Evolutionary conservation across 2,113 vertebrate genomes (phyloP), one percentile per base, ranked within the genome.

Genomic region (Aythya baeri): DNA sequence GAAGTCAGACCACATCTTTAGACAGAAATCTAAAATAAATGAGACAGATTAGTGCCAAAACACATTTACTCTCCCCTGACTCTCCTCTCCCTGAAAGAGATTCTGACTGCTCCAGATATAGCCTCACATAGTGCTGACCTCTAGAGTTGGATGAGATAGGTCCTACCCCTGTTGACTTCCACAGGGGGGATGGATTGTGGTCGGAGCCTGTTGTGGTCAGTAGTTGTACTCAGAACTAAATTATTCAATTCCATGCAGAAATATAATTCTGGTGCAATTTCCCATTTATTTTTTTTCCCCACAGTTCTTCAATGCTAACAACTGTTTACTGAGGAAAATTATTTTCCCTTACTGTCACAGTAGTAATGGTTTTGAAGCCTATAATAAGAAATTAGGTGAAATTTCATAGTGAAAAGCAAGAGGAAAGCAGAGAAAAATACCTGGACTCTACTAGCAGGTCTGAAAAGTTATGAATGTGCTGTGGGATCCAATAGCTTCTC

Each of bases 21-120:
- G 52, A 43, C 81, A 78, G 89, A 92, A 87, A 86, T 52, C 71
- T 93, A 80, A 93, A 95, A 73, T 8, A 80, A 50, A 72, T 83
- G 9, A 14, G 59, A 10, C 58, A 31, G 58, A 86, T 91, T n/a
- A 80, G 44, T 77, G 79, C 55, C 92, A 88, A 57, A 93, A 88
- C n/a, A 76, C 31, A 93, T 74, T 89, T 85, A n/a, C n/a, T 83
- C 55, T 92, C 12, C 25, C 15, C 54, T 54, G 44, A 61, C 46
- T 59, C 41, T 41, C 41, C 13, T 41, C 41, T 41, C 41, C 41
- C 41, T 59, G 66, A 87, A 72, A 72, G 17, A 44, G 67, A 87
- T 20, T 14, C 54, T 65, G 67, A 46, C 54, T 70, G 1, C 44
- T 57, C 66, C 67, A 71, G 66, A 22, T 31, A 34, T 0, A 55